Conservation (phyloP, 2,888 invertebrate species). For the Mythimna loreyi region DNA sequence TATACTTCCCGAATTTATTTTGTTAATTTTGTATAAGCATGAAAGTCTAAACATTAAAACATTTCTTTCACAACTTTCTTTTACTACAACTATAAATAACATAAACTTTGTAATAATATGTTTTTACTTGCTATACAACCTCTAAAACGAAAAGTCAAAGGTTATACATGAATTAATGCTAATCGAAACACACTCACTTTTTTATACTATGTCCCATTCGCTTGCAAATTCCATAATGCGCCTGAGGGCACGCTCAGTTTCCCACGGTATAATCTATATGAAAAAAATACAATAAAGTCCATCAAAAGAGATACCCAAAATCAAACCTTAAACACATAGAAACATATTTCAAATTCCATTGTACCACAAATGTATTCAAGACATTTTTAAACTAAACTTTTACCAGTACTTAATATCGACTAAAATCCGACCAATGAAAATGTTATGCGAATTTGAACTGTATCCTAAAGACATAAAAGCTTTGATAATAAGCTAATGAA, state of each 20-base stretch:
- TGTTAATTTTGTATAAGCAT: no score
- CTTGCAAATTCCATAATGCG: conserved; percentile 88
- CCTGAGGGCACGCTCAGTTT: conserved; percentile 92
- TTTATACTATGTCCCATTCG: conserved; percentile 76
- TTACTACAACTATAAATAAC: conserved; percentile 48
- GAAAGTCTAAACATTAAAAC: not conserved
- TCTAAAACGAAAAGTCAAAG: conserved; percentile 50
- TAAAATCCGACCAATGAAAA: conserved; percentile 70
- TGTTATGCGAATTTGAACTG: conserved; percentile 67
- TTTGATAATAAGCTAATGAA: conserved; percentile 72
- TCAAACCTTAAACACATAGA: not conserved
- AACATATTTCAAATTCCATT: conserved; percentile 22
- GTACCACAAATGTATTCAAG: conserved; percentile 10
- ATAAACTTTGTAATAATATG: conserved; percentile 44
- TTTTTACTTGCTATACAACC: conserved; percentile 35
- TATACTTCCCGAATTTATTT: no score
- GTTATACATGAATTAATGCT: conserved; percentile 65
- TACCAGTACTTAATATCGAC: conserved; percentile 71
- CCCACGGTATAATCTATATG: conserved; percentile 85
- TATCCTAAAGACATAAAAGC: conserved; percentile 64
- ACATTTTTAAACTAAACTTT: conserved; percentile 19
- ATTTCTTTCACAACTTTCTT: conserved; percentile 37
- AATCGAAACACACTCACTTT: conserved; percentile 76
- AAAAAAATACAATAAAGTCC: conserved; percentile 62
- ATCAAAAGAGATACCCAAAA: not conserved